These are phyloP conservation scores for Meteorus sp. DNA, from an alignment of 1,140 invertebrate genomes.

Conservation along the genomic window DNA sequence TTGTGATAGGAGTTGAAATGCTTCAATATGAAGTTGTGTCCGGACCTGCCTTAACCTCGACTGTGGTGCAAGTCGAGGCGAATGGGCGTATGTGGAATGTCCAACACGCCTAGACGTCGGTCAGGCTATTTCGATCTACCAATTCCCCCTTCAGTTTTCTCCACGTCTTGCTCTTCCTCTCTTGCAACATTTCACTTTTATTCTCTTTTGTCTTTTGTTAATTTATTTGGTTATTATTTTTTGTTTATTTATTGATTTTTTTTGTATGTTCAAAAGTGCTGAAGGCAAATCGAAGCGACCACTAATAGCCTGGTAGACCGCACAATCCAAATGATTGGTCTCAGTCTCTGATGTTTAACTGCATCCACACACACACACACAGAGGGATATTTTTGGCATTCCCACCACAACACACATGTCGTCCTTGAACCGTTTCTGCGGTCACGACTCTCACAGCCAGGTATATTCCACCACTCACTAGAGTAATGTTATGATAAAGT, in stretches of 20 bases:
- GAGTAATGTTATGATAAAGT: too few relatives aligned
- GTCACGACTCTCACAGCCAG: conserved; percentile 23
- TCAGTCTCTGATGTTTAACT: conserved; percentile 14
- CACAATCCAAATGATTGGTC: conserved; percentile 6
- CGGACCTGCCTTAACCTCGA: conserved; percentile 28
- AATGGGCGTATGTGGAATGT: conserved; percentile 31
- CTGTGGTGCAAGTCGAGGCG: conserved; percentile 19
- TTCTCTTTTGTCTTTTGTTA: conserved; percentile 24
- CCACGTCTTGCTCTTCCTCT: too few relatives aligned
- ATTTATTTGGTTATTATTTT: too few relatives aligned
- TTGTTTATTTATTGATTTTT: too few relatives aligned
- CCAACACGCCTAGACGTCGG: conserved; percentile 28
- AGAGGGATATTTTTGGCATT: conserved; percentile 8
- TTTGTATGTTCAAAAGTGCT: too few relatives aligned
- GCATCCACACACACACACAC: neutral
- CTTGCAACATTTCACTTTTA: neutral
- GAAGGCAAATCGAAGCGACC: neutral
- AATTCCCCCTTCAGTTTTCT: too few relatives aligned
- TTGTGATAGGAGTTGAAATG: neutral
- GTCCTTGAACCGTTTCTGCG: conserved; percentile 29
- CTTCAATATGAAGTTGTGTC: neutral
- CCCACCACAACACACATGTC: neutral
- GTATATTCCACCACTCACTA: too few relatives aligned
- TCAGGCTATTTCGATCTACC: conserved; percentile 30
- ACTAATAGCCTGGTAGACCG: conserved; percentile 5